phyloP scores from a whole-genome alignment of 2,113 vertebrate genomes.

The Callionymus lyra region DNA sequence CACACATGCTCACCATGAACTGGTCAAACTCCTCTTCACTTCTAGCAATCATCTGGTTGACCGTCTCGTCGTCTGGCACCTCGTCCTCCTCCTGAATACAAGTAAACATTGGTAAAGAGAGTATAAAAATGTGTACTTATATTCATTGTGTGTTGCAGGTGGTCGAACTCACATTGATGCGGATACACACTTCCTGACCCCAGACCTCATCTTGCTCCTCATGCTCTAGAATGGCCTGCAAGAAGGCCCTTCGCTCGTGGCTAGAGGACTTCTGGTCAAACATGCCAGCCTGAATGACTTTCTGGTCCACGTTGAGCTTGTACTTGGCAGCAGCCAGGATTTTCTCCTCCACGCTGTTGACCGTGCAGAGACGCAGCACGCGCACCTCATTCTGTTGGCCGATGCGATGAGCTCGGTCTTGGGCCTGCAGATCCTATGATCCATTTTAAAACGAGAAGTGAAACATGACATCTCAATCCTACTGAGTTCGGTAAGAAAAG shows the following conservation, averaged over 20 bases:
- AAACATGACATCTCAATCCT: neutral
- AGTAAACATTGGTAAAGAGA: constrained; percentile 33
- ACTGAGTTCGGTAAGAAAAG: neutral
- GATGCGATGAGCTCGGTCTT: constrained; percentile 93
- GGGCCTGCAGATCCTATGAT: constrained; percentile 86
- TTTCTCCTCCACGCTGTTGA: constrained; percentile 91
- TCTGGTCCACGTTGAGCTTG: constrained; percentile 93
- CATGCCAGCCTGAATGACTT: constrained; percentile 97
- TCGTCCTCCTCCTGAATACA: constrained; percentile 87
- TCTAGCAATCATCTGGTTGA: constrained; percentile 96
- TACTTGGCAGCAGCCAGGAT: constrained; percentile 87
- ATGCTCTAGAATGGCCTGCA: constrained; percentile 94
- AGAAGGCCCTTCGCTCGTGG: constrained; percentile 86
- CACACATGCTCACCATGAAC: constrained; percentile 66
- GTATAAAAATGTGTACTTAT: constrained; percentile 14
- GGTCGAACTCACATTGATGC: constrained; percentile 50
- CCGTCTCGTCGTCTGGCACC: constrained; percentile 90
- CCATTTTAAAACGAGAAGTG: neutral
- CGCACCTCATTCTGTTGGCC: constrained; percentile 96
- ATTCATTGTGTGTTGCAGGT: constrained; percentile 27
- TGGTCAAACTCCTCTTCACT: constrained; percentile 94
- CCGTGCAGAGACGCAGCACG: constrained; percentile 86
- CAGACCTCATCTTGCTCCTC: constrained; percentile 97
- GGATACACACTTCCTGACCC: constrained; percentile 45
- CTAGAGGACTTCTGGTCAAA: constrained; percentile 98